These are phyloP conservation scores for Gymnobelideus leadbeateri DNA, from an alignment of 2,113 vertebrate genomes.

Conservation along the genomic window DNA sequence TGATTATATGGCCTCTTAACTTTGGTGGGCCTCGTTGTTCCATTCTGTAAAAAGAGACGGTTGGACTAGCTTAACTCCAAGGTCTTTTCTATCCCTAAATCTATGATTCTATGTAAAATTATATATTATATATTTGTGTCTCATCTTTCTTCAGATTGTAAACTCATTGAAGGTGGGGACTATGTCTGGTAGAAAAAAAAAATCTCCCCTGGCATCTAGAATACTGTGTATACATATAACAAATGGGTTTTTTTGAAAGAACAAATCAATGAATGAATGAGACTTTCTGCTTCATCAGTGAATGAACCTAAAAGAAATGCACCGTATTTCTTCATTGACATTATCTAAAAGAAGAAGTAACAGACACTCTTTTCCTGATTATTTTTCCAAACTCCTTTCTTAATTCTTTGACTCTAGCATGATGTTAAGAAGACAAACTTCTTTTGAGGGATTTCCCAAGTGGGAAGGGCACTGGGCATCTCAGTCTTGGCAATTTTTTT, in stretches of 20 bases:
- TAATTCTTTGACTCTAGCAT: not conserved
- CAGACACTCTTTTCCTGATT: not conserved
- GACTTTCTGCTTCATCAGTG: not conserved
- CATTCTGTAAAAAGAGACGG: not conserved
- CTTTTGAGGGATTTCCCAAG: not conserved
- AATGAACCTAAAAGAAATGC: not conserved
- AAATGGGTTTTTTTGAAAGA: not conserved
- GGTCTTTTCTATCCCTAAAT: not conserved
- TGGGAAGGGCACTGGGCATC: not conserved
- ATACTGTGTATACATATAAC: not conserved
- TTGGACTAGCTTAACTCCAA: not conserved
- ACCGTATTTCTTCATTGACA: not conserved
- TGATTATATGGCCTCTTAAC: not conserved
- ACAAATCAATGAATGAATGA: not conserved
- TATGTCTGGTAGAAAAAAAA: not conserved
- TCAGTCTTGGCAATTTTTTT: not conserved
- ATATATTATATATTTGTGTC: not conserved
- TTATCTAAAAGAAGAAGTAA: not conserved
- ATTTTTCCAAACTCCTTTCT: not conserved
- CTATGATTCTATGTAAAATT: not conserved
- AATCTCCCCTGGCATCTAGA: not conserved
- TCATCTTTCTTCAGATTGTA: not conserved
- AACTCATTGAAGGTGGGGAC: not conserved
- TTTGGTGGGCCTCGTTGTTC: not conserved
- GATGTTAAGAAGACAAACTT: not conserved